Base-by-base conservation (phyloP, 2,113 vertebrate species). In the Nibea albiflora region DNA sequence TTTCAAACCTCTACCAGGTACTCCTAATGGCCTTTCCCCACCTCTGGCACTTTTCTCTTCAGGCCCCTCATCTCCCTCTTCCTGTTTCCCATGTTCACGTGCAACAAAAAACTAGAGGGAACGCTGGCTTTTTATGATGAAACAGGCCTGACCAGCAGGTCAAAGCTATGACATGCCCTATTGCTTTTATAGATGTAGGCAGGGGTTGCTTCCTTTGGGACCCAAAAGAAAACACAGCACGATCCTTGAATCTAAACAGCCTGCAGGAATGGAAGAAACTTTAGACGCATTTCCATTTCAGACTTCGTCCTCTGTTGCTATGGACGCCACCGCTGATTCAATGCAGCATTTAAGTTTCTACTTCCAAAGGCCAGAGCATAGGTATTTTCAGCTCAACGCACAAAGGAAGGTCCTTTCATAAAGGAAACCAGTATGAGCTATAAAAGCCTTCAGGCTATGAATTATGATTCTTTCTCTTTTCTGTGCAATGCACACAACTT, bases 361-460 rank as follows among this genome's bases (percentile, higher is more conserved):
- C 14, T 66, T 73, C 16, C 28, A 46, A 20, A 44, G 9, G 12
- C n/a, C 22, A 1, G 11, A 5, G 42, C 7, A 14, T 9, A 71
- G 50, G 16, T 49, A 57, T 77, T 83, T 83, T 83, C 57, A 61
- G 39, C 73, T 62, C 11, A 11, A 47, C 22, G 56, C 9, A 22
- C 12, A 9, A 3, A 6, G 56, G 31, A 35, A 35, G 31, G 31
- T 0, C 1, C n/a, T 57, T 82, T 49, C 64, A 42, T 61, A 63
- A 50, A 57, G 39, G 44, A 72, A 69, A 11, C 6, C 66, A 44
- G 26, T 6, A 14, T 31, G 72, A 42, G 31, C 44, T 22, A 16
- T 76, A 53, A 85, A 83, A 85, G 39, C 85, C 74, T 39, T 39
- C 42, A 46, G 52, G 78, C 24, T 20, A 49, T 44, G 39, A 71